phyloP scores from a whole-genome alignment of 2,797 vertebrate species.

The Pyrocephalus nanus region DNA sequence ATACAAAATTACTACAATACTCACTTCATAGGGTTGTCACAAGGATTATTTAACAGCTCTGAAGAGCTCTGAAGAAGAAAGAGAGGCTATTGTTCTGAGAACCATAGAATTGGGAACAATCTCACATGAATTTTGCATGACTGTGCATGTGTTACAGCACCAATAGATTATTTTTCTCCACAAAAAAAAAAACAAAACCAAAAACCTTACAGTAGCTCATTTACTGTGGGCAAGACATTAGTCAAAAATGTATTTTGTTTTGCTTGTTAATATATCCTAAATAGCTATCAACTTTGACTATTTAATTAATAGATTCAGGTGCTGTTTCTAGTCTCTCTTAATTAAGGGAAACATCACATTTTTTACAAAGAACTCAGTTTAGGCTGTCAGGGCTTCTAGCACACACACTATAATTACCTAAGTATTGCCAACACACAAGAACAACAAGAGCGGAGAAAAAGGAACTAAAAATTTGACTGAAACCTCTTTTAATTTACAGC shows the following conservation, averaged over 20 bases:
- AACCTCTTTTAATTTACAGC: neutral
- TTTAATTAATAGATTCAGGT: conserved; percentile 55
- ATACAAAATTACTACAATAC: conserved; percentile 33
- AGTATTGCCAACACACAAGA: neutral
- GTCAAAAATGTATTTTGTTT: conserved; percentile 25
- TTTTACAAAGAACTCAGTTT: conserved; percentile 47
- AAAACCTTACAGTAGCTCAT: neutral
- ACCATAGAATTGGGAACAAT: neutral
- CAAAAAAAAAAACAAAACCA: neutral
- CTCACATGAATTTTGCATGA: conserved; percentile 18
- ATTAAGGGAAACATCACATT: conserved; percentile 18
- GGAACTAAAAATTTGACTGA: neutral
- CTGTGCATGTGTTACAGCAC: neutral
- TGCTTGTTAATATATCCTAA: conserved; percentile 20
- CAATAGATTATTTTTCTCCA: neutral
- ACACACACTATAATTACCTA: conserved; percentile 32
- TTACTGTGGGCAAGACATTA: neutral
- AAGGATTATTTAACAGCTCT: conserved; percentile 43
- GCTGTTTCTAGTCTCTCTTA: conserved; percentile 41
- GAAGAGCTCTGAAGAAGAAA: conserved; percentile 41
- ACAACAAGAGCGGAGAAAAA: neutral
- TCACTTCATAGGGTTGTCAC: conserved; percentile 33
- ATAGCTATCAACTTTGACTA: conserved; percentile 12
- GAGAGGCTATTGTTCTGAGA: conserved; percentile 11
- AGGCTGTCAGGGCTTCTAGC: conserved; percentile 7